phyloP scores from a whole-genome alignment of 2,888 invertebrate species.

The Pilophorus perplexus region DNA sequence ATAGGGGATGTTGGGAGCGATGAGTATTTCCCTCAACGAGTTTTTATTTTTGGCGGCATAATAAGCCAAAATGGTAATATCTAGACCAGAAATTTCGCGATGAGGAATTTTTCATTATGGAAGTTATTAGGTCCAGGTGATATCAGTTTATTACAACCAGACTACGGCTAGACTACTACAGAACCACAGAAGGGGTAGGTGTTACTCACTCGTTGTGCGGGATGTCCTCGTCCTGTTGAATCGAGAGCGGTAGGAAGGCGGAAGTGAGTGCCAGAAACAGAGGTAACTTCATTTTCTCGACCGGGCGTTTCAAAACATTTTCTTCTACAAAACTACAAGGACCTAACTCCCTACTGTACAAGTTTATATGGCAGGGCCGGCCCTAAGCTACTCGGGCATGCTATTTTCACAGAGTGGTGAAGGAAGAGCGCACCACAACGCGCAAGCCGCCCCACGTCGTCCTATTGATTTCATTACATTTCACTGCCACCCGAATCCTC shows the following conservation, averaged over 20 bases:
- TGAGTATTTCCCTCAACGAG: too few relatives aligned
- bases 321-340: constrained; percentile 29
- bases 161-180: constrained; percentile 28
- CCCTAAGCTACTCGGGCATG: constrained; percentile 32
- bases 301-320: constrained; percentile 25
- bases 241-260: constrained; percentile 52
- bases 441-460: constrained; percentile 28
- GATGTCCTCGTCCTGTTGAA: constrained; percentile 84
- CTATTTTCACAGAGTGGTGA: constrained; percentile 29
- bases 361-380: constrained; percentile 25
- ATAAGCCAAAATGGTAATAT: too few relatives aligned
- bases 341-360: constrained; percentile 26
- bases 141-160: constrained; percentile 33
- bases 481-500: constrained; percentile 35
- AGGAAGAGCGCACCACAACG: constrained; percentile 17
- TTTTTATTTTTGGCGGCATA: too few relatives aligned
- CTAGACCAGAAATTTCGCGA: too few relatives aligned
- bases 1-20: too few relatives aligned
- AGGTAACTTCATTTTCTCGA: constrained; percentile 23
- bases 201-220: constrained; percentile 83
- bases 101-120: too few relatives aligned
- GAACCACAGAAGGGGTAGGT: not conserved
- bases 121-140: not conserved
- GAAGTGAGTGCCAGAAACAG: constrained; percentile 39
- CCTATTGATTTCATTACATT: constrained; percentile 41